Conservation (phyloP, 2,113 vertebrate species). For the Uria lomvia region DNA sequence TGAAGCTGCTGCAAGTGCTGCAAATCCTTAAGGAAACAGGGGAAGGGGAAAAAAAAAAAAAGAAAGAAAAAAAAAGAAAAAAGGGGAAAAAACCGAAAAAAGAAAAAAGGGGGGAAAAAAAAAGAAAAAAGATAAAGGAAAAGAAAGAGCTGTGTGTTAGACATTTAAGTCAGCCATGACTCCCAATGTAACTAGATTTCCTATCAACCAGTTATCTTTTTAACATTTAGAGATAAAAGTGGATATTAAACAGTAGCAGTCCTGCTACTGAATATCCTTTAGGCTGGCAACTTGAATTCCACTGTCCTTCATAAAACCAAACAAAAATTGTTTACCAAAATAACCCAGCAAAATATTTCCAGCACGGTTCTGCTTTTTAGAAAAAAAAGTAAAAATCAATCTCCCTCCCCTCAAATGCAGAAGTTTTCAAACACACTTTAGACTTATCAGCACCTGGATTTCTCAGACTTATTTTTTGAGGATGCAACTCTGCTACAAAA, state of each 20-base stretch:
- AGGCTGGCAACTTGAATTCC: background rate
- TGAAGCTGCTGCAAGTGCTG: conserved; percentile 90
- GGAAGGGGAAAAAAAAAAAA: background rate
- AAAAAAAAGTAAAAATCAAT: background rate
- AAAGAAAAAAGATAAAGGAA: background rate
- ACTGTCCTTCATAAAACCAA: background rate
- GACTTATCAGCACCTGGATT: background rate
- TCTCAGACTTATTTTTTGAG: background rate
- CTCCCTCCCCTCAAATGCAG: background rate
- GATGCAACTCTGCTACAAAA: background rate
- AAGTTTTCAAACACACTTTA: background rate
- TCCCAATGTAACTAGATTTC: background rate
- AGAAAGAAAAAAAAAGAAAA: background rate
- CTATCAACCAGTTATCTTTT: background rate
- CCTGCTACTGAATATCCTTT: background rate
- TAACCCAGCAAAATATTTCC: background rate
- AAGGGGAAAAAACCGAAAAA: background rate
- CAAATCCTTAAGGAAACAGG: conserved; percentile 73
- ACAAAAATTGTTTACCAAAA: background rate
- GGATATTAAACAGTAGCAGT: background rate
- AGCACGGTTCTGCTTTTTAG: background rate
- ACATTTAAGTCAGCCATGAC: conserved; percentile 2
- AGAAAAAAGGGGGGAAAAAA: accelerated
- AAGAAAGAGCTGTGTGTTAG: conserved; percentile 43
- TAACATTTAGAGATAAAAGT: background rate